These are phyloP conservation scores for Epinephelus fuscoguttatus DNA, from an alignment of 2,113 vertebrate species.

Conservation along the genomic window DNA sequence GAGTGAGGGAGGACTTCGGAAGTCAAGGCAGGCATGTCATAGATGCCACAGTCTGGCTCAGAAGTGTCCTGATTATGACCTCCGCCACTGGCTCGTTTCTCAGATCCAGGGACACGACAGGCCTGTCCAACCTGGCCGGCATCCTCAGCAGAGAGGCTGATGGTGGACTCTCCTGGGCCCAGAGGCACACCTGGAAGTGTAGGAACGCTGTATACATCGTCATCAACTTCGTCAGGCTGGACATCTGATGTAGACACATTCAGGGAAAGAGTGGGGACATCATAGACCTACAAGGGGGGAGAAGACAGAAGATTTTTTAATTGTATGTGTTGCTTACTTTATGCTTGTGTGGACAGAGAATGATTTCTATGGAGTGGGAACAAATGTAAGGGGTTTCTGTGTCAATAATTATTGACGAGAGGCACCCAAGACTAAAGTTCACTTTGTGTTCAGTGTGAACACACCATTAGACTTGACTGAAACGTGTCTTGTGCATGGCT, in stretches of 20 bases:
- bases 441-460: too few species aligned
- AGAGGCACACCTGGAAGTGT: slow-evolving; percentile 83
- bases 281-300: slow-evolving; percentile 85
- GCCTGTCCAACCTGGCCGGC: slow-evolving; percentile 58
- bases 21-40: slow-evolving; percentile 89
- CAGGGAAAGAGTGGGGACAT: slow-evolving; percentile 86
- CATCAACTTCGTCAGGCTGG: slow-evolving; percentile 67
- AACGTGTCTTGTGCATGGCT: neutral
- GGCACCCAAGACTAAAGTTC: too few species aligned
- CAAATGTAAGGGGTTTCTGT: neutral
- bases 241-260: slow-evolving; percentile 64
- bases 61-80: slow-evolving; percentile 57
- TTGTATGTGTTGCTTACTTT: neutral
- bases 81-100: slow-evolving; percentile 62
- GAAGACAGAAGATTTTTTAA: neutral
- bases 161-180: slow-evolving; percentile 74
- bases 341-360: neutral
- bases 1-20: slow-evolving; percentile 77
- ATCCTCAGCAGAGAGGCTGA: slow-evolving; percentile 55
- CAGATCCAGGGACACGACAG: slow-evolving; percentile 74
- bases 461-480: too few species aligned
- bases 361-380: too few species aligned
- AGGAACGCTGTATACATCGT: slow-evolving; percentile 86
- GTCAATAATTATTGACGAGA: neutral
- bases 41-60: slow-evolving; percentile 86